phyloP scores from a whole-genome alignment of 1,140 invertebrate species.

The Euborellia annulipes region DNA sequence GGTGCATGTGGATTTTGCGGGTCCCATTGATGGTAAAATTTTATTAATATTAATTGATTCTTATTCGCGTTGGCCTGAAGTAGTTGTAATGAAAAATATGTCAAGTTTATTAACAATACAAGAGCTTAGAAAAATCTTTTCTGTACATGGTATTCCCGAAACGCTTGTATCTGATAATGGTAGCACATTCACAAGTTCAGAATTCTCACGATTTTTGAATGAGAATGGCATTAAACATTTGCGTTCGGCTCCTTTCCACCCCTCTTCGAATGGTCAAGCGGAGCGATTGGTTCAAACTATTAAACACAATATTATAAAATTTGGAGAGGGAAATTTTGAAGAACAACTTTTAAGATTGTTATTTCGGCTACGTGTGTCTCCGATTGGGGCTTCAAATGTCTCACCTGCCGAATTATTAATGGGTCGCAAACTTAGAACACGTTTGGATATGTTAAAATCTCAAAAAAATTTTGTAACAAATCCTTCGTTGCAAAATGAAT shows the following conservation, averaged over 20 bases:
- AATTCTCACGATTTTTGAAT: constrained; percentile 20
- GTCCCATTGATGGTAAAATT: constrained; percentile 17
- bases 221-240: constrained; percentile 20
- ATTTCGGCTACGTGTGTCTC: too few species aligned
- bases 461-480: too few species aligned
- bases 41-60: constrained; percentile 19
- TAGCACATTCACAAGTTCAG: constrained; percentile 15
- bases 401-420: too few species aligned
- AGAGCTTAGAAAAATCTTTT: constrained; percentile 5
- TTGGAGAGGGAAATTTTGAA: neutral
- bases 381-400: too few species aligned
- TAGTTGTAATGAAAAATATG: constrained; percentile 6
- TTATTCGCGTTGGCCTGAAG: constrained; percentile 16
- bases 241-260: constrained; percentile 21
- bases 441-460: too few species aligned
- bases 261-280: constrained; percentile 24
- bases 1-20: constrained; percentile 24
- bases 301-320: constrained; percentile 2
- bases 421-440: too few species aligned
- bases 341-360: too few species aligned
- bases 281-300: constrained; percentile 14
- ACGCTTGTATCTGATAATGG: constrained; percentile 23
- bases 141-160: constrained; percentile 16
- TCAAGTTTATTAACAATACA: constrained; percentile 13
- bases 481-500: too few species aligned